A percentile compares a stretch with the other conserved stretches of the same genome.
Conservation (phyloP, 2,113 vertebrate genomes). For the Etia nguti region DNA sequence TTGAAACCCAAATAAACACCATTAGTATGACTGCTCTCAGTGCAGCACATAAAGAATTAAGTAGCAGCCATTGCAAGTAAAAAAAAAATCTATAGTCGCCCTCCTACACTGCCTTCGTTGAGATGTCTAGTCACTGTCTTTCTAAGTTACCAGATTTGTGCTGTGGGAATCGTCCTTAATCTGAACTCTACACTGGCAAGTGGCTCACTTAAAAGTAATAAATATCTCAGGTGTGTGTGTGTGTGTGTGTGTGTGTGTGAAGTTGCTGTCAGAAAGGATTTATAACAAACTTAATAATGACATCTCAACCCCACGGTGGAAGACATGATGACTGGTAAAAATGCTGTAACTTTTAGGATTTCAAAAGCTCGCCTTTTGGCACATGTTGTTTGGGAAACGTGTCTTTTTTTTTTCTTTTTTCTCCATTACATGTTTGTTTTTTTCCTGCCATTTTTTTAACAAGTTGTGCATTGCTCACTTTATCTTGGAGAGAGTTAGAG, state of each 20-base stretch:
- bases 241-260: neutral
- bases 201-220: neutral
- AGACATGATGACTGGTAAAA: neutral
- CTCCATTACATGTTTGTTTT: neutral
- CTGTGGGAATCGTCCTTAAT: neutral
- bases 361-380: neutral
- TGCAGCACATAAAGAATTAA: constrained; percentile 6
- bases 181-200: neutral
- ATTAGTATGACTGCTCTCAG: neutral
- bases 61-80: neutral
- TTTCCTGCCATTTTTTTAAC: neutral
- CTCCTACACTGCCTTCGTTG: neutral
- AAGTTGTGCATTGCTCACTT: neutral
- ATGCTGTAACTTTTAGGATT: neutral
- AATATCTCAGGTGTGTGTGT: neutral
- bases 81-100: neutral
- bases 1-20: constrained; percentile 36
- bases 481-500: neutral
- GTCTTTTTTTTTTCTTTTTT: neutral
- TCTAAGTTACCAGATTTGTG: neutral
- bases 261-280: neutral
- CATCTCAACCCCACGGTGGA: neutral
- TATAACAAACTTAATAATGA: neutral
- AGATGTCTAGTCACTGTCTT: neutral
- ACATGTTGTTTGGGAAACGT: neutral